Conservation (phyloP, 1,140 invertebrate genomes). For the Drosophila parvula region DNA sequence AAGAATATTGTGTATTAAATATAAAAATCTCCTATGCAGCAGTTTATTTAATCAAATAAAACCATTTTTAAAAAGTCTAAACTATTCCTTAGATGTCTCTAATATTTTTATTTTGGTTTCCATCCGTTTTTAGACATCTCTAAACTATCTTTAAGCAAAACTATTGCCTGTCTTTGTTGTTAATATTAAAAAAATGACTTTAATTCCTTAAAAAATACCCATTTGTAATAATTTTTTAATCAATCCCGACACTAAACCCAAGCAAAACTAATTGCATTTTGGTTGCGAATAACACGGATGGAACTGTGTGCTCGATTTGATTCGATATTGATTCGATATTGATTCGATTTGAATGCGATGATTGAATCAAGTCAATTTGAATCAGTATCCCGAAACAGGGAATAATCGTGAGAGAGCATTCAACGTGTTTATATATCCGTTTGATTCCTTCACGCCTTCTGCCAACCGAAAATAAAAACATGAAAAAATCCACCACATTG, state of each 20-base stretch:
- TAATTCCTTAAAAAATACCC: neutral
- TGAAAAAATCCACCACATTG: constrained; percentile 10
- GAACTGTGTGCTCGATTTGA: constrained; percentile 4
- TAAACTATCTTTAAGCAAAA: too few species aligned
- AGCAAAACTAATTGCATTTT: constrained; percentile 9
- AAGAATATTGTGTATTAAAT: too few species aligned
- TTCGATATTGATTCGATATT: constrained; percentile 33
- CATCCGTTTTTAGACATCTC: too few species aligned
- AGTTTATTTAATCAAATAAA: too few species aligned
- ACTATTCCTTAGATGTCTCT: neutral
- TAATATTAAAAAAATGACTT: too few species aligned
- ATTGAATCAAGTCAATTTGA: constrained; percentile 36
- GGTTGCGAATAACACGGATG: constrained; percentile 2
- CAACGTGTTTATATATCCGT: constrained; percentile 28
- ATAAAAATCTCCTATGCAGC: too few species aligned
- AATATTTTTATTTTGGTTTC: neutral
- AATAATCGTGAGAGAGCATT: constrained; percentile 17
- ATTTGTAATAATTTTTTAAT: neutral
- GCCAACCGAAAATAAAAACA: neutral
- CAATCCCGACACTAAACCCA: neutral
- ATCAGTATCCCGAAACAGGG: constrained; percentile 10
- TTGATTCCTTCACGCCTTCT: constrained; percentile 19
- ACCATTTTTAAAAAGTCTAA: too few species aligned
- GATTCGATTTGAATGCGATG: constrained; percentile 16
- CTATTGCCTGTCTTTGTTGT: too few species aligned